Percentiles rank a stretch among this genome's conserved stretches.
Evolutionary conservation across 1,140 invertebrate species (phyloP).

Genomic region (Ptiloglossa arizonensis): DNA sequence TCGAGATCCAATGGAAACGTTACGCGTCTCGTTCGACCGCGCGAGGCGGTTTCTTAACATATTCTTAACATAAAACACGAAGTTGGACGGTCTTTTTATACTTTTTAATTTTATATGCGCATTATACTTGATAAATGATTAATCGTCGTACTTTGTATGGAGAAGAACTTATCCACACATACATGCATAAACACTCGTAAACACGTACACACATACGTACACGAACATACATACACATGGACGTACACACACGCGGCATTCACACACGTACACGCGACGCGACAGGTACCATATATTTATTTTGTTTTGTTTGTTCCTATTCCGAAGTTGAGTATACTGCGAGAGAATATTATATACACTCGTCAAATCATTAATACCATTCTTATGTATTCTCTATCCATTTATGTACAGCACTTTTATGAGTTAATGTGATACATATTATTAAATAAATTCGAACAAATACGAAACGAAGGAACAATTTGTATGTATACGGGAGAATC

Average conservation of each 20-base stretch:
- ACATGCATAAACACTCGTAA: slow-evolving; percentile 31
- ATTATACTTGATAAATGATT: slow-evolving; percentile 77
- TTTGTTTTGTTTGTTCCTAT: slow-evolving; percentile 67
- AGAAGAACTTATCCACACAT: slow-evolving; percentile 63
- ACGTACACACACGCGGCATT: neutral
- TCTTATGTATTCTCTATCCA: slow-evolving; percentile 74
- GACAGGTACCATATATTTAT: slow-evolving; percentile 45
- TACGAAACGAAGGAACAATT: slow-evolving; percentile 38
- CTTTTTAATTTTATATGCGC: slow-evolving; percentile 81
- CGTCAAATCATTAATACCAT: slow-evolving; percentile 65
- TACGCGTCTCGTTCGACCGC: slow-evolving; percentile 25
- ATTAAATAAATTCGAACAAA: slow-evolving; percentile 72
- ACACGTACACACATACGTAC: neutral
- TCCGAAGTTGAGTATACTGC: slow-evolving; percentile 61
- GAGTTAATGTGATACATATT: slow-evolving; percentile 79
- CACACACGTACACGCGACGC: neutral
- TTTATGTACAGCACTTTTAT: slow-evolving; percentile 79
- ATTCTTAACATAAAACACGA: slow-evolving; percentile 55
- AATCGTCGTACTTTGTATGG: slow-evolving; percentile 72
- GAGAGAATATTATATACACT: slow-evolving; percentile 59
- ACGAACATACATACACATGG: neutral
- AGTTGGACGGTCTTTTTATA: slow-evolving; percentile 74
- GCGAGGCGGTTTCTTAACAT: slow-evolving; percentile 61
- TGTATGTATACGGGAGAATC: slow-evolving; percentile 13
- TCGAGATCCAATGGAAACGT: slow-evolving; percentile 19